A percentile compares a stretch with the other conserved stretches of the same genome.
Conservation (phyloP, 2,888 invertebrate genomes). For the Cosmopolites sordidus region DNA sequence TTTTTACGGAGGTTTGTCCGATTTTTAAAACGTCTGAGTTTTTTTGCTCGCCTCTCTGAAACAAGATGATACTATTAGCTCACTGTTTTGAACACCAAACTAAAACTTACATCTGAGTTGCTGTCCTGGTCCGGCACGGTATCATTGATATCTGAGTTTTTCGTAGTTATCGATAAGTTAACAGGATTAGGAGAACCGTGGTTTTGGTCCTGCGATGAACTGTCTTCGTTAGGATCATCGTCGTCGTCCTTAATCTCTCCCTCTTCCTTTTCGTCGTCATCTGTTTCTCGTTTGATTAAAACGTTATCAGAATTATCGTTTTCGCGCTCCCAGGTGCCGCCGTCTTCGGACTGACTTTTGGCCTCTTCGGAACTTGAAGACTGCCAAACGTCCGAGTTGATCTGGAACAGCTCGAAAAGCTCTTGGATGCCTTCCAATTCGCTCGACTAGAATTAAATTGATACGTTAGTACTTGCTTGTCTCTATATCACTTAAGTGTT, state of each 20-base stretch:
- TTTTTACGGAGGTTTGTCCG: slow-evolving; percentile 58
- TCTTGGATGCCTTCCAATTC: slow-evolving; percentile 81
- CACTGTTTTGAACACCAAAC: too few species aligned
- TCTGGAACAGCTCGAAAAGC: slow-evolving; percentile 76
- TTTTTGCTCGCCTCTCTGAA: slow-evolving; percentile 38
- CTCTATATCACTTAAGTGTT: too few species aligned
- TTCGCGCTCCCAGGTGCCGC: slow-evolving; percentile 51
- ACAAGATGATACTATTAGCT: slow-evolving; percentile 8
- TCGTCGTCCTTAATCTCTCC: slow-evolving; percentile 50
- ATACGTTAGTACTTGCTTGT: too few species aligned
- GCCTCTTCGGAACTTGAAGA: slow-evolving; percentile 45
- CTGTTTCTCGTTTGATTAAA: slow-evolving; percentile 39
- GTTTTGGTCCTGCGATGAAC: slow-evolving; percentile 53
- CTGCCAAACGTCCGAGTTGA: slow-evolving; percentile 76
- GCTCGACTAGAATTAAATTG: slow-evolving; percentile 60
- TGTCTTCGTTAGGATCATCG: slow-evolving; percentile 48
- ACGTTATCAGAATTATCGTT: slow-evolving; percentile 35
- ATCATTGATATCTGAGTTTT: slow-evolving; percentile 49
- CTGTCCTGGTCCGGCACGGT: slow-evolving; percentile 36
- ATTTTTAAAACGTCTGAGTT: slow-evolving; percentile 54
- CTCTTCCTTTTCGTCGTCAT: slow-evolving; percentile 52
- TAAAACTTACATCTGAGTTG: slow-evolving; percentile 34
- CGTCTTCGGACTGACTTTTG: slow-evolving; percentile 41
- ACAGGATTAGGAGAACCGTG: slow-evolving; percentile 78
- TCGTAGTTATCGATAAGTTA: slow-evolving; percentile 66